Percentiles rank a stretch among this genome's conserved stretches.
Evolutionary conservation across 2,888 invertebrate species (phyloP).

Genomic region (Callosobruchus maculatus): DNA sequence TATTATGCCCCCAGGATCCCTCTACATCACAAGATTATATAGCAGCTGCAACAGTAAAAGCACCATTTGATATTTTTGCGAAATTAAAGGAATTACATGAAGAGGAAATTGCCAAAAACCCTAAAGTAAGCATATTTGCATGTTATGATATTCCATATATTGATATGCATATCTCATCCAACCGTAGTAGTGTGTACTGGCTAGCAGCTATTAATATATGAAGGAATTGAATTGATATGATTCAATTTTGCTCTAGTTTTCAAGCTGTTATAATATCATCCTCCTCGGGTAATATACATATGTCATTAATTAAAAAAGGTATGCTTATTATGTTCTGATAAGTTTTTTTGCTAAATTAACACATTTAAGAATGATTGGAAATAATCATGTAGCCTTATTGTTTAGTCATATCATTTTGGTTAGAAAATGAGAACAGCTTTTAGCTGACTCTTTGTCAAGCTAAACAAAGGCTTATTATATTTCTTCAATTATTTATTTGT

Average conservation of each 20-base stretch:
- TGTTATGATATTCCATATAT: neutral
- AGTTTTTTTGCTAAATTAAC: neutral
- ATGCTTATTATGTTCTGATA: too few relatives aligned
- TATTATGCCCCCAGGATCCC: slow-evolving; percentile 40
- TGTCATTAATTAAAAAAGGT: too few relatives aligned
- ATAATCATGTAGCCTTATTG: neutral
- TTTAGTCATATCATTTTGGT: neutral
- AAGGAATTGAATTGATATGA: too few relatives aligned
- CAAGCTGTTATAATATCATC: too few relatives aligned
- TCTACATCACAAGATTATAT: slow-evolving; percentile 19
- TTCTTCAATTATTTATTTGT: too few relatives aligned
- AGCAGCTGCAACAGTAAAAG: slow-evolving; percentile 29
- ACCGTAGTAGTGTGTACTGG: too few relatives aligned
- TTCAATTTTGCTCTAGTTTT: too few relatives aligned
- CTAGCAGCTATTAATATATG: too few relatives aligned
- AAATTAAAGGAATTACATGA: slow-evolving; percentile 47
- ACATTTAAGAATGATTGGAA: neutral
- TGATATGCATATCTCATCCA: neutral
- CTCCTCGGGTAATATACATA: too few relatives aligned
- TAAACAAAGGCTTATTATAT: too few relatives aligned
- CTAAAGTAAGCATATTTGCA: neutral
- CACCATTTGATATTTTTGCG: slow-evolving; percentile 46
- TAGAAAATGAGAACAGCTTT: too few relatives aligned
- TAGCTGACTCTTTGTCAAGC: too few relatives aligned
- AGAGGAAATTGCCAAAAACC: slow-evolving; percentile 10